Evolutionary conservation across 2,797 vertebrate genomes (phyloP).

Genomic region (Coccyzus lansbergi): DNA sequence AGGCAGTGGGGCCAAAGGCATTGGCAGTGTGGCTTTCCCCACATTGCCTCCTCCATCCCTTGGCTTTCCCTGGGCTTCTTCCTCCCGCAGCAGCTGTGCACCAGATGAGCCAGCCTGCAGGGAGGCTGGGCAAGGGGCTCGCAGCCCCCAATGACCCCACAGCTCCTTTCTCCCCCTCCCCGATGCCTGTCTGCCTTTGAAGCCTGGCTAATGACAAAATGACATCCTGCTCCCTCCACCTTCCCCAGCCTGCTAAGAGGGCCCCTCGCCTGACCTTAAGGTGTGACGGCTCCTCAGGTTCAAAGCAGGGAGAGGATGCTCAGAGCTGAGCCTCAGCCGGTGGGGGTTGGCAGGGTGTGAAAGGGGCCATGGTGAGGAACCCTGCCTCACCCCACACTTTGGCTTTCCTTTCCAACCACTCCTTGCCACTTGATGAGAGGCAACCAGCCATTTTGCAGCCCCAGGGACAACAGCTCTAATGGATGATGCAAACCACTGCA

Average conservation of each 20-base stretch:
- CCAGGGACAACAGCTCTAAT: background rate
- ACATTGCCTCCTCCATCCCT: background rate
- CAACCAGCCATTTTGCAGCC: background rate
- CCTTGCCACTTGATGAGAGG: rapidly evolving
- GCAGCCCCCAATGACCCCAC: background rate
- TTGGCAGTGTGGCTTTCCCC: rapidly evolving
- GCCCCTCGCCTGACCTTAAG: constrained; percentile 56
- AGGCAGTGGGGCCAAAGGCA: background rate
- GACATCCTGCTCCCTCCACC: constrained; percentile 57
- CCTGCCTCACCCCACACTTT: background rate
- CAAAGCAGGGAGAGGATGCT: constrained; percentile 53
- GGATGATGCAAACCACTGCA: rapidly evolving
- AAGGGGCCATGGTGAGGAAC: background rate
- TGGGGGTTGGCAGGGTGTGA: too few relatives aligned
- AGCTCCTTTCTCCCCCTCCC: background rate
- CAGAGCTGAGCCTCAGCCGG: background rate
- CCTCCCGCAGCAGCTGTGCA: constrained; percentile 23
- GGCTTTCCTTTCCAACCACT: background rate
- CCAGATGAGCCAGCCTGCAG: background rate
- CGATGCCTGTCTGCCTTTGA: constrained; percentile 35
- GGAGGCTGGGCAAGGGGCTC: constrained; percentile 14
- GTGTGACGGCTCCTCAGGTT: constrained; percentile 54
- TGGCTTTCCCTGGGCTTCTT: background rate
- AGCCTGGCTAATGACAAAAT: constrained; percentile 68
- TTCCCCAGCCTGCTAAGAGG: background rate